Evolutionary conservation across 2,113 vertebrate species (phyloP), one percentile per base, ranked within the genome.

Genomic region (Chloropsis hardwickii): DNA sequence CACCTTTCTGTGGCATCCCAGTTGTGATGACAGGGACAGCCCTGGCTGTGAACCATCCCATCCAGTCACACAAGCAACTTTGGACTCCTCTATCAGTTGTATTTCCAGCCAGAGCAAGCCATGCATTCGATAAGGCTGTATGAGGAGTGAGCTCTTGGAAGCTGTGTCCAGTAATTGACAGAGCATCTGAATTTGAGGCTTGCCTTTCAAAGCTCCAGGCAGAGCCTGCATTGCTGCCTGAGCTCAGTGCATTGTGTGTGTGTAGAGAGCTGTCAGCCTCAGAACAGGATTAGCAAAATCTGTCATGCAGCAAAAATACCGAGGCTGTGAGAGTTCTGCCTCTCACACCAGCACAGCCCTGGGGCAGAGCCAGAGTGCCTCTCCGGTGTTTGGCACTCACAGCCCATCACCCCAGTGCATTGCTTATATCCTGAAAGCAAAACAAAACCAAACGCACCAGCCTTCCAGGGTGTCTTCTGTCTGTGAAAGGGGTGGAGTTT

Each of bases 81-180:
- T 28, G 31, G 25, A 0, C 47, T 76, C 10, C 50, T 47, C 40
- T 29, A 0, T 3, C 23, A 16, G 17, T 9, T 51, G 2, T 2
- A 5, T 58, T 70, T 48, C 56, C 48, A 69, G 72, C n/a, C 65
- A 11, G n/a, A 51, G 56, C 65, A 28, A 64, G 40, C 40, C 44
- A 0, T 17, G 42, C 2, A 0, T 42, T 57, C 8, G 66, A 2
- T n/a, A 9, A 35, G 3, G 6, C 28, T 81, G 6, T 14, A 1
- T 21, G 42, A 51, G 48, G 47, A 65, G 37, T 4, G 42, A 65
- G 53, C 58, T 2, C n/a, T n/a, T 18, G 72, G 72, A n/a, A 57
- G 28, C 77, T 56, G 79, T 9, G 3, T 48, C 31, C 65, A 37
- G 25, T 20, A 28, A 58, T 35, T 2, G 0, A 12, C 51, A 81